Evolutionary conservation across 2,888 invertebrate species (phyloP).

Genomic region (Leucoptera coffeella): DNA sequence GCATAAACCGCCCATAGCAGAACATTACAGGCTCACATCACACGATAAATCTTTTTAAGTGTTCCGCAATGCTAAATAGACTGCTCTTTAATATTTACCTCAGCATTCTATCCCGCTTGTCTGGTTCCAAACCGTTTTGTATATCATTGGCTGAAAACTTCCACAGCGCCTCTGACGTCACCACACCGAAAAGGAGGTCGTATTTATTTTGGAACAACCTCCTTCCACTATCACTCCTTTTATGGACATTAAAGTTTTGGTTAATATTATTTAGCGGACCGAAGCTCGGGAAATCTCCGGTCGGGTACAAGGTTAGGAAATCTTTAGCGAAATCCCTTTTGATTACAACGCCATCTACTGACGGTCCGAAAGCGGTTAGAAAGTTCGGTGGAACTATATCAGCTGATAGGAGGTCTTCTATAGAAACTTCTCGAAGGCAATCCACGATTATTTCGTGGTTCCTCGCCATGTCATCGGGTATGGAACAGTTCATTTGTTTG

Average conservation of each 20-base stretch:
- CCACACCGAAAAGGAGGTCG: conserved; percentile 86
- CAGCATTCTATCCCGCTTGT: conserved; percentile 78
- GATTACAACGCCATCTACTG: conserved; percentile 91
- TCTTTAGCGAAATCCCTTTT: conserved; percentile 81
- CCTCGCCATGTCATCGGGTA: conserved; percentile 74
- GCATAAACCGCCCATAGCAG: no score
- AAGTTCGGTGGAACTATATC: conserved; percentile 78
- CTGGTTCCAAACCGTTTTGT: conserved; percentile 81
- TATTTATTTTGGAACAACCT: conserved; percentile 61
- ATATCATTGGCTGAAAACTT: conserved; percentile 80
- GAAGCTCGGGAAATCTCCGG: conserved; percentile 57
- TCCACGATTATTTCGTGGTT: conserved; percentile 82
- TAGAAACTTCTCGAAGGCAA: conserved; percentile 68
- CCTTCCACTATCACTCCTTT: conserved; percentile 57
- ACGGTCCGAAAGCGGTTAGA: conserved; percentile 85
- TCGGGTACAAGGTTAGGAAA: conserved; percentile 63
- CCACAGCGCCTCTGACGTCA: conserved; percentile 88
- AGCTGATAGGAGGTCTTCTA: conserved; percentile 67
- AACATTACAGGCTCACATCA: no score
- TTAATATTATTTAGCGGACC: conserved; percentile 55
- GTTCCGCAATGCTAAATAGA: no score
- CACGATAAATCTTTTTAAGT: no score
- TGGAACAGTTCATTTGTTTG: conserved; percentile 72
- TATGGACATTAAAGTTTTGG: conserved; percentile 46
- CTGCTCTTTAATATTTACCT: conserved; percentile 32